Evolutionary conservation across 35 echinoderm and acorn worm species (phyloP).

Genomic region (Apostichopus japonicus): DNA sequence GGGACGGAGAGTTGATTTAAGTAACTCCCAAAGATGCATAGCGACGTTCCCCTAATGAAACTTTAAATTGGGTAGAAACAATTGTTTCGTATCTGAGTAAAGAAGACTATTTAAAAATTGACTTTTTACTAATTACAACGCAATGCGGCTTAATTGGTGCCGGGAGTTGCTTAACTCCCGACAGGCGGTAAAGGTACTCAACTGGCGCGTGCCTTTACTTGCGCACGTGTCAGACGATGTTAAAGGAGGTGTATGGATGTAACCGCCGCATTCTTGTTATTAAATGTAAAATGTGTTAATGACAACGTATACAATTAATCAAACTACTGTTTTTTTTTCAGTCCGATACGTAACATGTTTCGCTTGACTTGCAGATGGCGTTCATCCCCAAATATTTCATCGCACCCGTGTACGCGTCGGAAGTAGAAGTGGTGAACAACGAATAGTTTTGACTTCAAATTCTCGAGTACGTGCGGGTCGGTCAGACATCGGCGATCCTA

Average conservation of each 20-base stretch:
- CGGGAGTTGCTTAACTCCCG: conserved; percentile 13
- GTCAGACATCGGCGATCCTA: too few relatives aligned
- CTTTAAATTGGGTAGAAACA: conserved; percentile 13
- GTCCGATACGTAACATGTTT: neutral
- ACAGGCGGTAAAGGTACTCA: neutral
- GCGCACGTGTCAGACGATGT: conserved; percentile 1
- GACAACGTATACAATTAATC: too few relatives aligned
- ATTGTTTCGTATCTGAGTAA: conserved; percentile 25
- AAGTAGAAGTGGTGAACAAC: too few relatives aligned
- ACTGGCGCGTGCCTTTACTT: conserved; percentile 6
- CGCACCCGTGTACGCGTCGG: too few relatives aligned
- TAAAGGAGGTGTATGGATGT: conserved; percentile 1
- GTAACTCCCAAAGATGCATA: neutral
- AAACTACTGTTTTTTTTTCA: neutral
- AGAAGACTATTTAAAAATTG: neutral
- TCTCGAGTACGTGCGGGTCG: too few relatives aligned
- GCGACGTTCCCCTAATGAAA: neutral
- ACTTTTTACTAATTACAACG: neutral
- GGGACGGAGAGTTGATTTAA: neutral
- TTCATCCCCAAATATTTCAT: too few relatives aligned
- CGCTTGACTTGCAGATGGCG: too few relatives aligned
- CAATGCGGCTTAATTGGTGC: conserved; percentile 25
- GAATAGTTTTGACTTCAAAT: too few relatives aligned
- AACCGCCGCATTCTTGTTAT: too few relatives aligned
- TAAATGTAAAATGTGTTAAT: too few relatives aligned